phyloP scores from a whole-genome alignment of 2,113 vertebrate species.

The Pandion haliaetus region DNA sequence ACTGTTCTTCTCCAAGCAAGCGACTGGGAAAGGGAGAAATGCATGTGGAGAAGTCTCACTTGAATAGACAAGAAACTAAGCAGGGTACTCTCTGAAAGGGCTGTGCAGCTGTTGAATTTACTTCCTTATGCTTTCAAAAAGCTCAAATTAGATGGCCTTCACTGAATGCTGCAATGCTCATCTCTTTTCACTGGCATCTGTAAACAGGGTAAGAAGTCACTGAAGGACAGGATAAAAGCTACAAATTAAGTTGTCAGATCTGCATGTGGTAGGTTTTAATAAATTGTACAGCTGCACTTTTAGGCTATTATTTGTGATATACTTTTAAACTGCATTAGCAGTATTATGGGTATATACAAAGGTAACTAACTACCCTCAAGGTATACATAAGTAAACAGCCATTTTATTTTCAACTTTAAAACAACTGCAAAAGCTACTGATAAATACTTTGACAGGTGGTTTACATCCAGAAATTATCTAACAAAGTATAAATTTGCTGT shows the following conservation, averaged over 20 bases:
- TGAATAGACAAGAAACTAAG: background rate
- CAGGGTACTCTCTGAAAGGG: background rate
- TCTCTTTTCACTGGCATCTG: background rate
- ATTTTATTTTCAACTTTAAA: background rate
- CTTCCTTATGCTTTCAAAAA: background rate
- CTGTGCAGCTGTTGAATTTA: background rate
- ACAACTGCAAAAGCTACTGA: background rate
- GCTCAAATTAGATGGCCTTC: background rate
- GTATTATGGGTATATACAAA: background rate
- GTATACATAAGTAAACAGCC: background rate
- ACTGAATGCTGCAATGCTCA: background rate
- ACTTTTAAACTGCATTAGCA: background rate
- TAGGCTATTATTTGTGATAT: background rate
- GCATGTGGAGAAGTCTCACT: background rate
- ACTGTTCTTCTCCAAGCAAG: background rate
- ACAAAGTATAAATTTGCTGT: background rate
- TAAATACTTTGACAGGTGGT: background rate
- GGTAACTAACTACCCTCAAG: background rate
- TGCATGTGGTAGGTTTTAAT: background rate
- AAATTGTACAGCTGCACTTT: background rate
- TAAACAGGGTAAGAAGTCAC: background rate
- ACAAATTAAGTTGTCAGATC: background rate
- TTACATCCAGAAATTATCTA: background rate
- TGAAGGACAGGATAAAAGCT: background rate
- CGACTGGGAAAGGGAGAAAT: background rate